Evolutionary conservation across 2,797 vertebrate species (phyloP), one percentile per base, ranked within the genome.

Genomic region (Rhyacichthys aspro): DNA sequence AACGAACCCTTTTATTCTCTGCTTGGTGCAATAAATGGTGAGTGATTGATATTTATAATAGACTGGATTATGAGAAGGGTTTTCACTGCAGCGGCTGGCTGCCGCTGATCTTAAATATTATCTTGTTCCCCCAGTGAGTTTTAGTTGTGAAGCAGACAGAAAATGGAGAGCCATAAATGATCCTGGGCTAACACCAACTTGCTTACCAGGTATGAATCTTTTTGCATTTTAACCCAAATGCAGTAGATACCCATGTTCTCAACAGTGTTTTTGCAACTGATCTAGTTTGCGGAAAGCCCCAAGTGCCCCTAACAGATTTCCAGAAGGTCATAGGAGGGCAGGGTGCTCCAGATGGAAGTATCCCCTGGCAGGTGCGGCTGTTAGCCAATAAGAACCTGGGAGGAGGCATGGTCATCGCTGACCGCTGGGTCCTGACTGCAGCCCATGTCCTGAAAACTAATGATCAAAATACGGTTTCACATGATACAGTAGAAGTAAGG

Each of bases 341-440:
- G 0, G 0, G 5, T 0, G 91, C 89, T 37, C 57, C 23, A 19
- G 0, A 19, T 0, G 37, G 82, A 8, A 34, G 76, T 3, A 70
- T 93, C 58, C 91, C 91, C 2, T 93, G 92, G 91, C 91, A 93
- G 49, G 89, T 85, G 18, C 10, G 87, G 0, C 9, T 91, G 0
- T 15, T 0, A 0, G 0, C 36, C 19, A 0, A 0, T 0, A 11
- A 39, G 2, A 0, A 0, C 0, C 67, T 68, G 41, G 85, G 9
- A 55, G 89, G 87, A 12, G 92, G 87, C 1, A 80, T 83, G 15
- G 73, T 93, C 60, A 86, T 93, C 10, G 83, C 57, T 39, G 91
- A 91, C 11, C 69, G 33, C 2, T 93, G 92, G 92, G 16, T 93
- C 17, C 36, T 93, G 70, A 93, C 91, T 5, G 89, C 90, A 17